phyloP scores from a whole-genome alignment of 2,113 vertebrate genomes.

The Chionis minor region DNA sequence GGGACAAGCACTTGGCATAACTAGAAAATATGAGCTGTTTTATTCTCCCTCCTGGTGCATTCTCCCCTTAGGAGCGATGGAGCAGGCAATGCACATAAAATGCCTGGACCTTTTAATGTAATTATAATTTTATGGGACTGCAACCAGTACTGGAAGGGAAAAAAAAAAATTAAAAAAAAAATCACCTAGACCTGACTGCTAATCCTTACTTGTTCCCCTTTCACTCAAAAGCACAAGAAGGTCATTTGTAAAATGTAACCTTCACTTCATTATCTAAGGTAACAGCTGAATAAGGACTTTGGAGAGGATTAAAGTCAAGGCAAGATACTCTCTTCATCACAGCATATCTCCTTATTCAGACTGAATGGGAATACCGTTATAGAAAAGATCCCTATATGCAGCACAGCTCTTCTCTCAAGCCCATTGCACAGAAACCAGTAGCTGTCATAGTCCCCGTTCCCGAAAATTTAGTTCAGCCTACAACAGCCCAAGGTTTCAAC shows the following conservation, averaged over 20 bases:
- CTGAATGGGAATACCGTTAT: background rate
- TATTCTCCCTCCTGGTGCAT: constrained; percentile 4
- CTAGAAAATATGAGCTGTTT: constrained; percentile 30
- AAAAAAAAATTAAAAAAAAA: background rate
- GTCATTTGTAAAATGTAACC: constrained; percentile 38
- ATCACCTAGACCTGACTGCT: background rate
- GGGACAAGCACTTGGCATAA: constrained; percentile 12
- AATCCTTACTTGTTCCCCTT: background rate
- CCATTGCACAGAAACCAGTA: background rate
- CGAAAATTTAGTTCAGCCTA: background rate
- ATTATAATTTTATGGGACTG: constrained; percentile 50
- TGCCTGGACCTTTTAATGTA: constrained; percentile 26
- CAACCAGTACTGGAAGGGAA: background rate
- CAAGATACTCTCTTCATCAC: constrained; percentile 34
- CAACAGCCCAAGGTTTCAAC: background rate
- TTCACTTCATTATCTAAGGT: constrained; percentile 50
- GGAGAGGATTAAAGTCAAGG: constrained; percentile 35
- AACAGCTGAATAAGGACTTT: constrained; percentile 41
- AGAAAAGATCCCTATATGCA: background rate
- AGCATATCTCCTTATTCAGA: constrained; percentile 5
- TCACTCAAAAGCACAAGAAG: constrained; percentile 15
- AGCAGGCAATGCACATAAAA: constrained; percentile 41
- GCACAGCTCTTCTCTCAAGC: background rate
- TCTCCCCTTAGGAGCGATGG: background rate
- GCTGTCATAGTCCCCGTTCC: background rate